Evolutionary conservation across 2,888 invertebrate genomes (phyloP).

Genomic region (Melieria picta): DNA sequence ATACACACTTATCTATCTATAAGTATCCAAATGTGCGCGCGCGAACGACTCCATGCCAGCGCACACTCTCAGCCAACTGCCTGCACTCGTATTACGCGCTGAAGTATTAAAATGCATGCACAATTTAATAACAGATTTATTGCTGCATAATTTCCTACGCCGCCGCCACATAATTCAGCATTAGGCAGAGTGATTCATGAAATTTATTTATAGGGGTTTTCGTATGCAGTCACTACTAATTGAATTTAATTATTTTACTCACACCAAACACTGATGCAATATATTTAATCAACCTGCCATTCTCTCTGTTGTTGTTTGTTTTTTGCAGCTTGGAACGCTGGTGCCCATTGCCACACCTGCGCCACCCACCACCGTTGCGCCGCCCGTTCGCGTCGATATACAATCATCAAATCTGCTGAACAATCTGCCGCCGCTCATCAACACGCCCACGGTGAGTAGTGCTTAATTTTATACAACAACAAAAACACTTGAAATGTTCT

Average conservation of each 20-base stretch:
- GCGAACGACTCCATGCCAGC: no score
- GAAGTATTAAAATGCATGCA: constrained; percentile 32
- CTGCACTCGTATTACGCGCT: constrained; percentile 13
- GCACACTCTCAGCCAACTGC: not conserved
- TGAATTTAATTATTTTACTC: constrained; percentile 1
- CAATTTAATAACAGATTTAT: constrained; percentile 36
- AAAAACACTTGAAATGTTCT: no score
- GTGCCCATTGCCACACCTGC: constrained; percentile 78
- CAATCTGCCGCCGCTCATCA: constrained; percentile 74
- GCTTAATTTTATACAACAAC: not conserved
- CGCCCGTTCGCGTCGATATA: constrained; percentile 76
- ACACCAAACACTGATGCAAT: not conserved
- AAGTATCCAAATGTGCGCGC: no score
- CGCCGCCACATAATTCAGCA: constrained; percentile 2
- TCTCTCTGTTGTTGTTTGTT: constrained; percentile 35
- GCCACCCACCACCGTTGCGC: constrained; percentile 75
- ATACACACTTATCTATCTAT: no score
- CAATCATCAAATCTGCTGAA: constrained; percentile 87
- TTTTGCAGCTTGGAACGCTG: constrained; percentile 76
- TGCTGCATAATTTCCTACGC: constrained; percentile 21
- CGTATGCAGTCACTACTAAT: not conserved
- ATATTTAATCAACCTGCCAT: constrained; percentile 11
- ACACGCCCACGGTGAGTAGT: constrained; percentile 81
- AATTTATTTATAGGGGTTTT: no score
- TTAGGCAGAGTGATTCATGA: not conserved